phyloP scores from a whole-genome alignment of 2,888 invertebrate genomes.

The Synergus japonicus region DNA sequence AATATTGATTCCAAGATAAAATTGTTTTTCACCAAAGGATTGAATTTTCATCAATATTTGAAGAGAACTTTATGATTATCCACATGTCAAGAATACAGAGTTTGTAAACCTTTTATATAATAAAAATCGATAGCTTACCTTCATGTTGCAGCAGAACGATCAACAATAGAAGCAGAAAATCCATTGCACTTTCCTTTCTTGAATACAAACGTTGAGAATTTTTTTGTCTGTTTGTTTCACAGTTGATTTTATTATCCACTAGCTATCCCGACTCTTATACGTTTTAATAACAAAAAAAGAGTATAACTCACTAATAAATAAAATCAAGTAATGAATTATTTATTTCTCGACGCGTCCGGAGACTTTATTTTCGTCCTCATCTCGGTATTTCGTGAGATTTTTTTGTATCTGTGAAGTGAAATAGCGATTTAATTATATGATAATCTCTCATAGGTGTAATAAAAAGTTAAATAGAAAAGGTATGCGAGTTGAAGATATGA shows the following conservation, averaged over 20 bases:
- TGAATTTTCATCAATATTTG: neutral
- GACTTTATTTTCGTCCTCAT: neutral
- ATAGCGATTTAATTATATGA: neutral
- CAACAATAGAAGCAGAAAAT: slow-evolving; percentile 52
- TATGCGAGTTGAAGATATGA: neutral
- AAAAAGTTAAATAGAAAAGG: neutral
- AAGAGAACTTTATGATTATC: neutral
- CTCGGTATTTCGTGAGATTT: neutral
- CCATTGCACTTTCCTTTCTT: slow-evolving; percentile 51
- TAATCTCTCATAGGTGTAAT: neutral
- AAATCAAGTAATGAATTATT: slow-evolving; percentile 27
- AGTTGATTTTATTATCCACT: slow-evolving; percentile 24
- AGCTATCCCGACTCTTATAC: slow-evolving; percentile 37
- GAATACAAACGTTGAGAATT: slow-evolving; percentile 42
- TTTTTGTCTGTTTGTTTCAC: slow-evolving; percentile 37
- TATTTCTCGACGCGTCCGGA: neutral
- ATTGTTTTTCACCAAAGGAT: neutral
- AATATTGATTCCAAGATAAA: neutral
- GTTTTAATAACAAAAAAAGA: slow-evolving; percentile 43
- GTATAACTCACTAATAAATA: slow-evolving; percentile 43
- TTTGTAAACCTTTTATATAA: neutral
- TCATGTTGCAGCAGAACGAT: slow-evolving; percentile 51
- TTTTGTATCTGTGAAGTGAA: neutral
- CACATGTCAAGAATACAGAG: neutral
- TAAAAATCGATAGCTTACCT: slow-evolving; percentile 45